Conservation (phyloP, 2,888 invertebrate genomes). For the Chesias legatella region DNA sequence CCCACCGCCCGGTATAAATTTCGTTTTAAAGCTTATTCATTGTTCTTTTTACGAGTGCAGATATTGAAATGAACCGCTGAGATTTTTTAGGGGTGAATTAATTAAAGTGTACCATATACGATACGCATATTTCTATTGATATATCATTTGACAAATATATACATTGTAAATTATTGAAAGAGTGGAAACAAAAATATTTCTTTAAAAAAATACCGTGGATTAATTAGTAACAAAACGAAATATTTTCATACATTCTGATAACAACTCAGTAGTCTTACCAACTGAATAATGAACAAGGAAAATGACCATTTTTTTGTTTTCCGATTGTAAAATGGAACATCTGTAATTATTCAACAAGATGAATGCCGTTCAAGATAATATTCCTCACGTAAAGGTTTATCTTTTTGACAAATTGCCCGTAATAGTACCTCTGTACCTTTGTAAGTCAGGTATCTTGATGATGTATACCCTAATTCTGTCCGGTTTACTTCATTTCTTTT, state of each 20-base stretch:
- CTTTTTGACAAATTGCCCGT: constrained; percentile 70
- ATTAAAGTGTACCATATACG: too few relatives aligned
- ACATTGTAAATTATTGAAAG: too few relatives aligned
- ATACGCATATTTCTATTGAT: too few relatives aligned
- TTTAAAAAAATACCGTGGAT: not conserved
- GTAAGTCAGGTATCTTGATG: constrained; percentile 54
- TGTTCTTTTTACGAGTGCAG: not conserved
- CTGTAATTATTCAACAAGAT: constrained; percentile 71
- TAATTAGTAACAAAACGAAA: constrained; percentile 6
- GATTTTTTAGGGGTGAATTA: too few relatives aligned
- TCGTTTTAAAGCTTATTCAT: constrained; percentile 14
- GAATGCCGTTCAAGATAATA: constrained; percentile 68
- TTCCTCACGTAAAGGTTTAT: constrained; percentile 68
- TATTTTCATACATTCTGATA: not conserved
- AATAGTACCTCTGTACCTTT: constrained; percentile 46
- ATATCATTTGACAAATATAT: too few relatives aligned
- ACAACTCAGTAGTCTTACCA: constrained; percentile 2
- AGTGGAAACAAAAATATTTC: too few relatives aligned
- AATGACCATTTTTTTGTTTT: constrained; percentile 37
- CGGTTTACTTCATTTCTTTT: constrained; percentile 9
- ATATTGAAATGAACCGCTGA: constrained; percentile 1
- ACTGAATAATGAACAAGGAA: constrained; percentile 21
- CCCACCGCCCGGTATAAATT: constrained; percentile 7
- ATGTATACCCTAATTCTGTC: constrained; percentile 27
- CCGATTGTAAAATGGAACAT: constrained; percentile 40